Evolutionary conservation across 37 sponge, comb jelly and placozoan species (phyloP), one percentile per base, ranked within the genome.

Genomic region (Mnemiopsis leidyi): DNA sequence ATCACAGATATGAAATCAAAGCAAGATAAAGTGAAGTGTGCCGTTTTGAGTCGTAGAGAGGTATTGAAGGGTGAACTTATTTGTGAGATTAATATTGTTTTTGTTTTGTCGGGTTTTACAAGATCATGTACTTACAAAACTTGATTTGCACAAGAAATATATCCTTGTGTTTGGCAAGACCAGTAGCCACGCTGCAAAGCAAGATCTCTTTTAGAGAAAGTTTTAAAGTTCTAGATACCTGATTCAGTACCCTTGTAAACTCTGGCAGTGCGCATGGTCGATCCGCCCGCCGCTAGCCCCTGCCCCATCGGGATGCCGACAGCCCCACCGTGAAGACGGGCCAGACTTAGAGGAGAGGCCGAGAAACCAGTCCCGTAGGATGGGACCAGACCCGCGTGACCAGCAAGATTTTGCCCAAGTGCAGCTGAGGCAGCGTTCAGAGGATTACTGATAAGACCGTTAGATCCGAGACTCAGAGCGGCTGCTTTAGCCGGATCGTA

Each of bases 201-300:
- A 69, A 69, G 73, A 69, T 79, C 82, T 79, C 82, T 33, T 21
- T 48, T 48, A 48, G 61, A 48, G 61, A 48, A 48, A 20, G 23
- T 3, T 34, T 29, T 79, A 35, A 36, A 79, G 37, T 79, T 18
- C 37, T 35, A 16, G 61, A 48, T 79, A 79, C 82, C 82, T 79
- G 82, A 79, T 33, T 79, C 82, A 13, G 82, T 79, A 20, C 82
- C 82, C 29, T 79, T 79, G 36, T 79, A 79, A 7, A 79, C 37
- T 35, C 82, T 32, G 33, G 82, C 37, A 36, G 20, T 32, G 7
- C 82, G 23, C 30, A 16, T 29, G 23, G 82, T 79, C 3, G 30
- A 18, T 33, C 37, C 82, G 35, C 37, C 82, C 36, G 21, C 36
- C 29, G 82, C 37, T 16, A 79, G 82, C 82, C 82, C 82, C 37